Evolutionary conservation across 2,888 invertebrate species (phyloP), one percentile per base, ranked within the genome.

Genomic region (Clunio marinus): DNA sequence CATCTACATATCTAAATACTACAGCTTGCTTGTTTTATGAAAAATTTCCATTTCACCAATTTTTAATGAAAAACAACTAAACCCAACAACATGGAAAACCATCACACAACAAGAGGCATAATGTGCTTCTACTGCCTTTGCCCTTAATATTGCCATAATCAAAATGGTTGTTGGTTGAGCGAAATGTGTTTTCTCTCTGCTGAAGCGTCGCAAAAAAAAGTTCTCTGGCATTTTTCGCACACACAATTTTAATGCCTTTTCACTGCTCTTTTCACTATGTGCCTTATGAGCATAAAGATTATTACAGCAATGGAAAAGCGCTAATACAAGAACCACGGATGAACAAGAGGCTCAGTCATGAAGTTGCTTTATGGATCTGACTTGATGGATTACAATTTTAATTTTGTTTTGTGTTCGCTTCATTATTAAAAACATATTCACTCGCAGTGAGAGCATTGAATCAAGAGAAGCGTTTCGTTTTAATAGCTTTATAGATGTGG

Each of bases 311-410:
- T 10, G 3, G 22, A 51, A 51, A 17, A 20, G 51, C 22, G 51
- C 51, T 8, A 51, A 22, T 8, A 22, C 20, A 41, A n/a, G n/a
- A n/a, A 7, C 13, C 41, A 17, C 17, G 51, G 17, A 17, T 51
- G 51, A 51, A 22, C 2, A 7, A 51, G 20, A 51, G 4, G 5
- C 2, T 51, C 51, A 22, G 51, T 20, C 51, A 22, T 51, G 17
- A 17, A 51, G 17, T 10, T 58, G 58, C 28, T 58, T 58, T 58
- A 58, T 58, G 58, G 27, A 24, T 58, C 27, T 27, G 27, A 58
- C 58, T 58, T 58, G 58, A 58, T 58, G 58, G 58, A 58, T 58
- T 58, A 58, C 58, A 58, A 24, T 58, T 58, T 58, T 58, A 58
- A 58, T 58, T 58, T 58, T 28, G 25, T 25, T 58, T n/a, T 41